Percentiles rank a stretch among this genome's conserved stretches.
Conservation (phyloP, 2,113 vertebrate species). For the Smithornis capensis region DNA sequence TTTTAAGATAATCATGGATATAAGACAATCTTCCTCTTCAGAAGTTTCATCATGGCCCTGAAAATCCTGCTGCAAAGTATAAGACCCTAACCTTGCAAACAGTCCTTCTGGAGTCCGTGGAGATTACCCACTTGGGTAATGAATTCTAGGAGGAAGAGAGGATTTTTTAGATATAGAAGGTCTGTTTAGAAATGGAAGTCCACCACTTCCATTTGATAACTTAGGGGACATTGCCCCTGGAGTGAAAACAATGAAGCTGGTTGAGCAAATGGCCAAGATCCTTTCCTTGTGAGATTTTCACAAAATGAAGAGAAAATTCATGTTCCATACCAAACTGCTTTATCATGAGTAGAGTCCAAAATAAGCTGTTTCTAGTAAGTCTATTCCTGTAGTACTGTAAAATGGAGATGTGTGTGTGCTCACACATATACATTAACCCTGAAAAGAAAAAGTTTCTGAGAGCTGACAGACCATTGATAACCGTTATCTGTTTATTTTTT, state of each 20-base stretch:
- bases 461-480: background rate
- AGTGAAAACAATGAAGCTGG: background rate
- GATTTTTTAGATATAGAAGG: background rate
- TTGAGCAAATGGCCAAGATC: background rate
- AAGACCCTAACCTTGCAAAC: background rate
- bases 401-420: background rate
- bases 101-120: background rate
- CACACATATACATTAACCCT: background rate
- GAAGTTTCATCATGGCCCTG: background rate
- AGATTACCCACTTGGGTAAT: background rate
- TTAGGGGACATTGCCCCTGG: background rate
- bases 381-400: background rate
- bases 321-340: background rate
- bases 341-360: background rate
- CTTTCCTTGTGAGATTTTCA: background rate
- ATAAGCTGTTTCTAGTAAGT: background rate
- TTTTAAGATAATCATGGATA: background rate
- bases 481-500: constrained; percentile 19
- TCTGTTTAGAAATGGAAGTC: background rate
- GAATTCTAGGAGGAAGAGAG: background rate
- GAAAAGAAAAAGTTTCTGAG: background rate
- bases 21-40: background rate
- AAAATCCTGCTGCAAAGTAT: background rate
- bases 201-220: background rate
- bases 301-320: background rate